Evolutionary conservation across 2,888 invertebrate species (phyloP), one percentile per base, ranked within the genome.

Genomic region (Sicus ferrugineus): DNA sequence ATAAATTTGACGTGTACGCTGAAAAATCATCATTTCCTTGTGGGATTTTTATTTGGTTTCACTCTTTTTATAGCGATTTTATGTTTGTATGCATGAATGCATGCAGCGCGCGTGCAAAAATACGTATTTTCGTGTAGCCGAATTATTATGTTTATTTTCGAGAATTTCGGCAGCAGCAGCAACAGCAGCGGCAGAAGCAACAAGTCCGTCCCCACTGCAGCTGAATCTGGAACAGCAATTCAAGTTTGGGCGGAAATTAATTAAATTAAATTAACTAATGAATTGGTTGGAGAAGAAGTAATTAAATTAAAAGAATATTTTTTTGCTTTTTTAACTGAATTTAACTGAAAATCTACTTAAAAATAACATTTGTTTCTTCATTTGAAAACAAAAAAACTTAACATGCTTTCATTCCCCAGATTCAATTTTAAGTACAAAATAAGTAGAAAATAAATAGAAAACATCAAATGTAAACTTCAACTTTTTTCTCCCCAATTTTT

Each of bases 1-100:
- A 42, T 42, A 42, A 42, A 42, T n/a, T 42, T 42, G 42, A n/a
- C n/a, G 42, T n/a, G 42, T 42, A n/a, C n/a, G 42, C 42, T n/a
- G 42, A 42, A 42, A 42, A 7, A 16, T 42, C 4, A 16, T 4
- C 16, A 42, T 16, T 42, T 42, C 16, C n/a, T 42, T n/a, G 14
- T 42, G 42, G 4, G 42, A 42, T 16, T 14, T 42, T 14, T 42
- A n/a, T 38, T 42, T 3, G 50, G 19, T 50, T 23, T 19, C 9
- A 6, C 21, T 50, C 50, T 50, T 50, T 16, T 48, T 48, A 16
- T n/a, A 48, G 14, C n/a, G 6, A 5, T 23, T 16, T 21, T 16
- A n/a, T 42, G 14, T 42, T 42, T 16, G n/a, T 42, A 42, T 14
- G 11, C n/a, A 42, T n/a, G 2, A n/a, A 16, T 42, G 5, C 9